phyloP scores from a whole-genome alignment of 2,113 vertebrate species.

The Chaetodon trifascialis region DNA sequence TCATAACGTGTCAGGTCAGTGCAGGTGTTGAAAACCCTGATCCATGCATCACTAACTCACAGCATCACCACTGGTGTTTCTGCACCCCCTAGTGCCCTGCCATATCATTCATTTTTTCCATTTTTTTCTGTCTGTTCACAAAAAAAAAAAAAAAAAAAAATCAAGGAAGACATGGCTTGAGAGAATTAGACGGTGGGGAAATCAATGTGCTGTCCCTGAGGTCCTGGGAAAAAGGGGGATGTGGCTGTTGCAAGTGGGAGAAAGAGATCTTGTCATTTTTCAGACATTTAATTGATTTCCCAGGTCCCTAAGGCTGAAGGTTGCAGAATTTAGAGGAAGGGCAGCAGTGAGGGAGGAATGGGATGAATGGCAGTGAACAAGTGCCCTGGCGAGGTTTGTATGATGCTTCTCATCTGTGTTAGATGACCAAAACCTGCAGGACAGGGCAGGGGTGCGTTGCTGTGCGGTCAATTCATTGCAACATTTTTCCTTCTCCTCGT shows the following conservation, averaged over 20 bases:
- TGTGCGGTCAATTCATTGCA: not conserved
- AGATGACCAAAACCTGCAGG: not conserved
- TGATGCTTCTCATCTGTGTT: not conserved
- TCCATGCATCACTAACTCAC: too few relatives aligned
- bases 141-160: conserved; percentile 35
- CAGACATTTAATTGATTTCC: conserved; percentile 74
- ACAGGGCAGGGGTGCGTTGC: not conserved
- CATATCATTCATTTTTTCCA: conserved; percentile 20
- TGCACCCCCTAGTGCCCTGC: not conserved
- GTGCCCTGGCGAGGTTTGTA: conserved; percentile 27
- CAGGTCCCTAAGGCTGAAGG: conserved; percentile 38
- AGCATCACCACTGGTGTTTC: not conserved
- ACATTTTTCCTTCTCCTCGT: not conserved
- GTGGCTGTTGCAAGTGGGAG: conserved; percentile 38
- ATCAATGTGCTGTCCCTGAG: conserved; percentile 59
- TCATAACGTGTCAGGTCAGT: too few relatives aligned
- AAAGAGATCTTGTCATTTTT: conserved; percentile 69
- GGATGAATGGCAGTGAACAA: conserved; percentile 21
- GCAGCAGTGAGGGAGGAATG: not conserved
- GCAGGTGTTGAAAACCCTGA: too few relatives aligned
- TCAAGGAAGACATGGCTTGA: conserved; percentile 31
- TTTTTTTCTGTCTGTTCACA: conserved; percentile 17
- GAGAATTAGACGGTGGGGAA: conserved; percentile 67
- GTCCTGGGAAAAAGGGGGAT: conserved; percentile 18
- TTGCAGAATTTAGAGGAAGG: conserved; percentile 32